Percentiles rank a stretch among this genome's conserved stretches.
These are phyloP conservation scores for Sinohyriopsis cumingii DNA, from an alignment of 2,888 invertebrate genomes.

Conservation along the genomic window DNA sequence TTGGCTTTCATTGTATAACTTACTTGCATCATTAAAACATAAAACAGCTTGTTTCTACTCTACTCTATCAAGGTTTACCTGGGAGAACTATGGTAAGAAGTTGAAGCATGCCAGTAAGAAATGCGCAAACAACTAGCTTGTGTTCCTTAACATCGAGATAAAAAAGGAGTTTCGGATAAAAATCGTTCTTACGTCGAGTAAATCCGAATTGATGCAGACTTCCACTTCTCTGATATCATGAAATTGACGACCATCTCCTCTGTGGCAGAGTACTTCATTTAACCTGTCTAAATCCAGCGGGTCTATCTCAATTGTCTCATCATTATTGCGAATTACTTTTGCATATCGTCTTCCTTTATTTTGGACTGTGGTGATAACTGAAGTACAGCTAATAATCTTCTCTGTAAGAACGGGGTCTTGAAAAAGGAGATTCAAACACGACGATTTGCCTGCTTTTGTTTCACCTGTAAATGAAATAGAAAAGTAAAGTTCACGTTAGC, in stretches of 20 bases:
- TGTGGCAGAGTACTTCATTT: constrained; percentile 20
- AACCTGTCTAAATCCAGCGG: constrained; percentile 18
- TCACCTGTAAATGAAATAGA: constrained; percentile 49
- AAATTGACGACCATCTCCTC: constrained; percentile 18
- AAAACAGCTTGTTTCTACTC: no score
- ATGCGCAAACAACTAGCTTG: no score
- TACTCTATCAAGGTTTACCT: no score
- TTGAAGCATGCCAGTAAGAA: background rate
- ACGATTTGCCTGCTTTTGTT: constrained; percentile 64
- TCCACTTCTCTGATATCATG: constrained; percentile 39
- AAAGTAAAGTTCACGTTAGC: no score
- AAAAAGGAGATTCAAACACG: constrained; percentile 59
- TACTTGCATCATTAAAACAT: no score
- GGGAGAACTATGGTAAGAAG: no score
- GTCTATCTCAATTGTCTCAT: constrained; percentile 17
- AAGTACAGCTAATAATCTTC: constrained; percentile 53
- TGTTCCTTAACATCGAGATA: no score
- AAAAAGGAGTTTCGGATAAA: no score
- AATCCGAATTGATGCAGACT: constrained; percentile 26
- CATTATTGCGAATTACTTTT: constrained; percentile 30
- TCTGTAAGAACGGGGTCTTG: constrained; percentile 51
- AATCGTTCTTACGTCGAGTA: constrained; percentile 30
- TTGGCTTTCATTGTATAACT: no score
- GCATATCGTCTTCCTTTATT: constrained; percentile 21
- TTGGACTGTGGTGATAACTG: constrained; percentile 53